Evolutionary conservation across 2,888 invertebrate genomes (phyloP), one percentile per base, ranked within the genome.

Genomic region (Gerosis bhagava): DNA sequence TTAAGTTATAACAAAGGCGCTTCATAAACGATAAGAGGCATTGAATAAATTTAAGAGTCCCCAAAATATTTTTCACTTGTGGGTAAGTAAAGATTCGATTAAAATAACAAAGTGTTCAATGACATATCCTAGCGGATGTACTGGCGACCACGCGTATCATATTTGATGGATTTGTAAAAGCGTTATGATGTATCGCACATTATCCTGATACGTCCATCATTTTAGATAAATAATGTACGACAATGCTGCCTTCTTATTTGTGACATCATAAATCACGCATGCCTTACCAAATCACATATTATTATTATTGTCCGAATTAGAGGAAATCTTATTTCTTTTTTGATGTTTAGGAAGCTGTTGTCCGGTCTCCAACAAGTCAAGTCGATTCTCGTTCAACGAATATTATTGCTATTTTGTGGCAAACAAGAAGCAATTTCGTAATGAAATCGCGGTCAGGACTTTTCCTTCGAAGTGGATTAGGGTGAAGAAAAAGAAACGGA

Each of bases 141-240:
- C n/a, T 26, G 12, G 6, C 7, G 11, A 17, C 13, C 4, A 16
- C 26, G 26, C 37, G 19, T 15, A 16, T 26, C 29, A n/a, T 44
- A 36, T 36, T 44, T 36, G 44, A 44, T 44, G 36, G 44, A 19
- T 29, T 29, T 36, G 22, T 44, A 44, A 44, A 28, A 44, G 36
- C 11, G 44, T 29, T 22, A 7, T 22, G 44, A 44, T 44, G 36
- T 44, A 44, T 36, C 29, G 24, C 17, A 24, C 36, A 24, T 36
- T 44, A 44, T 36, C 29, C 17, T 22, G 29, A 29, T 44, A 16
- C 44, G 44, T 44, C 26, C 17, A 36, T 36, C 36, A 21, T 36
- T 36, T 36, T 29, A 13, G 22, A n/a, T n/a, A n/a, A n/a, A 15
- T 36, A 15, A 35, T 43, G 44, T 26, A 25, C 13, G 19, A 7